Evolutionary conservation across 2,888 invertebrate genomes (phyloP), one percentile per base, ranked within the genome.

Genomic region (Sesamia inferens): DNA sequence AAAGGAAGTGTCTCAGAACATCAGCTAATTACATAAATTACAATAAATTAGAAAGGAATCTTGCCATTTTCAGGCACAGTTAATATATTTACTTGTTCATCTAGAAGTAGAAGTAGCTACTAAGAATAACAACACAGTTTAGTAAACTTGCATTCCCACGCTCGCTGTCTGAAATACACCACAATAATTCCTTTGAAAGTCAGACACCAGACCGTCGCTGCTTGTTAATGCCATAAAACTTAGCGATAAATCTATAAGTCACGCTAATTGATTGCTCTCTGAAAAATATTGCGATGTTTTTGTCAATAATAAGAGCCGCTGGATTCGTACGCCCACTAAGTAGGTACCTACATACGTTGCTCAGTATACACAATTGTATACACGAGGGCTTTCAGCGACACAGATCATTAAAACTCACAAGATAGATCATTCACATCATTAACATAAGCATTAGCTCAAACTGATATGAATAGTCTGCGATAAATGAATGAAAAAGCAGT

Each of bases 401-500:
- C 77, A 80, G 79, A 76, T 85, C 76, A 86, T 88, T 83, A 89
- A 90, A 87, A 74, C 81, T 80, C 83, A 85, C 74, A 81, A 85
- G 76, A 88, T 78, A 83, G 84, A 86, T 84, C 82, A 88, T 87
- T 87, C 86, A 86, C 85, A 78, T 84, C 81, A 87, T 88, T 85
- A 88, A 87, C 84, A 82, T 82, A 85, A 85, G 85, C 85, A 86
- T 88, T 85, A 87, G 82, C 77, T 80, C 77, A 79, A 86, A 88
- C 87, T 89, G 87, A 88, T 88, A 85, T 85, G 85, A 86, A 87
- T 87, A 84, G 87, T 87, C 88, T 70, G 77, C 85, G 83, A 88
- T 91, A 90, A 92, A 92, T 91, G 90, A 92, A 93, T 92, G 90
- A 90, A 90, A 91, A 89, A 90, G 91, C 92, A 92, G 89, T 93